Evolutionary conservation across 2,797 vertebrate genomes (phyloP).

Genomic region (Paramormyrops hopkinsi): DNA sequence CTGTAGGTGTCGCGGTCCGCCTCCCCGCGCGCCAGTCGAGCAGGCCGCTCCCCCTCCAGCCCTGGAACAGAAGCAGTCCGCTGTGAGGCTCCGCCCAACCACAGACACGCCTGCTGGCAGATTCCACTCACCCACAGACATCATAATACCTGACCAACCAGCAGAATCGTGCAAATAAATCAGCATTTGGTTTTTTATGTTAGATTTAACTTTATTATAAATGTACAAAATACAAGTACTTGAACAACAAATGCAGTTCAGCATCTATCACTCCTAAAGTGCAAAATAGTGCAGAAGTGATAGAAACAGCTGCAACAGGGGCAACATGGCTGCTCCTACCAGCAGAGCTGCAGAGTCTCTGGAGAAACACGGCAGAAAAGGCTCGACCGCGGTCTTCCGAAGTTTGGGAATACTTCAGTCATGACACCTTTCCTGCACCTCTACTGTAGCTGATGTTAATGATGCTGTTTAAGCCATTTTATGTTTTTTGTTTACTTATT

Average conservation of each 20-base stretch:
- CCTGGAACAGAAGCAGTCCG: neutral
- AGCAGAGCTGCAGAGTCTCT: too few species aligned
- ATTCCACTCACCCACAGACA: neutral
- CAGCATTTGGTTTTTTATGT: neutral
- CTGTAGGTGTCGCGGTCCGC: slow-evolving; percentile 71
- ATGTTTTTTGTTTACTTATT: too few species aligned
- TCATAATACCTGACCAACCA: neutral
- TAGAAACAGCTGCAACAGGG: neutral
- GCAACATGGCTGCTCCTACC: too few species aligned
- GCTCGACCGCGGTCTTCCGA: too few species aligned
- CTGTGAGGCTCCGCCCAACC: neutral
- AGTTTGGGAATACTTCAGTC: too few species aligned
- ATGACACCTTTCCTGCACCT: too few species aligned
- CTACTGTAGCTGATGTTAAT: too few species aligned
- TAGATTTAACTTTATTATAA: neutral
- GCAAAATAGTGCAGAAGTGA: neutral
- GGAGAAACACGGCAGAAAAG: too few species aligned
- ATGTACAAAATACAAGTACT: neutral
- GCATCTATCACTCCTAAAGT: neutral
- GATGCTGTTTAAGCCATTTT: too few species aligned
- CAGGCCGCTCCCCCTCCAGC: slow-evolving; percentile 2
- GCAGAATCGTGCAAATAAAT: neutral
- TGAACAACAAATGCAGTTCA: neutral
- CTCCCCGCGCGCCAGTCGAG: slow-evolving; percentile 65
- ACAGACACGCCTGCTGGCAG: too few species aligned